Base-by-base conservation (phyloP, 2,888 invertebrate genomes). In the Cataglyphis rosenhaueri region DNA sequence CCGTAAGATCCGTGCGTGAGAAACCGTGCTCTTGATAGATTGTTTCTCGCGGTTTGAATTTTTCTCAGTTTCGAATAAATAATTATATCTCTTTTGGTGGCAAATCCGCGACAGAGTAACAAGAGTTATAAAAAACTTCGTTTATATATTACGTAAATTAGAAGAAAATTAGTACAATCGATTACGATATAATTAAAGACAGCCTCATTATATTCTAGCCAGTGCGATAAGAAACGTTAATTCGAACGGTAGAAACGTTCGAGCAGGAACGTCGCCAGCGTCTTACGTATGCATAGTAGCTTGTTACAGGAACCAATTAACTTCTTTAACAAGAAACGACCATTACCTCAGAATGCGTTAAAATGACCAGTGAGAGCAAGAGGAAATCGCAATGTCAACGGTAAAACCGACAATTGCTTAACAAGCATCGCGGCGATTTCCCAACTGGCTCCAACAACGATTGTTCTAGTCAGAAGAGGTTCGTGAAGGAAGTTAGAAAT, bases 291-390 rank as follows among this genome's bases (percentile, higher is more conserved):
- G 85, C 83, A 75, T 76, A 87, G 78, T 71, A 85, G 76, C 89
- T 87, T 88, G 90, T 89, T 91, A 81, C 91, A 91, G 92, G 92
- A 92, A 93, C 93, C 93, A 94, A 92, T 94, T 93, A 94, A 92
- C 92, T 92, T 92, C 90, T 92, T 90, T 91, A 94, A 94, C 94
- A 94, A 93, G 94, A 89, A 93, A 94, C 92, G 90, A 92, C 93
- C 93, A 94, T 94, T 94, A 94, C 89, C 87, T 82, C 68, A 83
- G 86, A 89, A 88, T 88, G 86, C 87, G 88, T 88, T 89, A 86
- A 90, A 88, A 89, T 89, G 88, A 90, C 85, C 87, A 81, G 81
- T 73, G 84, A 81, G 84, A 84, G 86, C 84, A 86, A 88, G 48
- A 52, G 87, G 88, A 86, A 89, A 89, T 86, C 84, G 84, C 68